Base-by-base conservation (phyloP, 1,140 invertebrate genomes). In the Dendrolimus kikuchii region DNA sequence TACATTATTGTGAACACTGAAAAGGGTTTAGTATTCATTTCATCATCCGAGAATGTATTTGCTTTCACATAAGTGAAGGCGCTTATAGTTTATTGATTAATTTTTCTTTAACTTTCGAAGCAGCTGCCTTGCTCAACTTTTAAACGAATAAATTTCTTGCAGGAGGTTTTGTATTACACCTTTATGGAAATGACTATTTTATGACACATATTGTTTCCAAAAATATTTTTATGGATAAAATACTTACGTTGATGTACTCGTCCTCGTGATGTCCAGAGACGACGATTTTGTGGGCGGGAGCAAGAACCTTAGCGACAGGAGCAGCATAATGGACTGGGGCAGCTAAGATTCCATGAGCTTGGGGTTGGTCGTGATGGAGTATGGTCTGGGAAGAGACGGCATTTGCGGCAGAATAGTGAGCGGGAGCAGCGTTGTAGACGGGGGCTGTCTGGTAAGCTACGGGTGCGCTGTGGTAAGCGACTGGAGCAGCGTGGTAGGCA, bases 381-480 rank as follows among this genome's bases (percentile, higher is more conserved):
- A 74, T 66, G 49, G 52, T 68, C 57, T 76, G 73, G 36, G 64
- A 74, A 43, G 68, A 69, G 39, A 69, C 64, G 43, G 68, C 66
- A 6, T 55, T 60, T 4, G 64, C 66, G 5, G 61, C 49, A 38
- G 65, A 63, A 49, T 69, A 66, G 62, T 69, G 64, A 2, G 46
- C 53, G 5, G 77, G 69, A n/a, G 63, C 71, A 47, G 67, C 60
- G 44, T 73, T 66, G 58, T 68, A 69, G 57, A 64, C 67, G 5
- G 66, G 55, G 7, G 73, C 83, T 45, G 87, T 64, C 55, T 73
- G 63, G 55, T 76, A 69, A 38, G 62, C 60, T 23, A 73, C 63
- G 5, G 71, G 49, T 6, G 49, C 49, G 4, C 40, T n/a, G 44
- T 57, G 45, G 46, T 55, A 49, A 9, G 62, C 68, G n/a, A 73